Percentiles rank a stretch among this genome's conserved stretches.
phyloP scores from a whole-genome alignment of 2,888 invertebrate genomes.

The Brachyptera risi region DNA sequence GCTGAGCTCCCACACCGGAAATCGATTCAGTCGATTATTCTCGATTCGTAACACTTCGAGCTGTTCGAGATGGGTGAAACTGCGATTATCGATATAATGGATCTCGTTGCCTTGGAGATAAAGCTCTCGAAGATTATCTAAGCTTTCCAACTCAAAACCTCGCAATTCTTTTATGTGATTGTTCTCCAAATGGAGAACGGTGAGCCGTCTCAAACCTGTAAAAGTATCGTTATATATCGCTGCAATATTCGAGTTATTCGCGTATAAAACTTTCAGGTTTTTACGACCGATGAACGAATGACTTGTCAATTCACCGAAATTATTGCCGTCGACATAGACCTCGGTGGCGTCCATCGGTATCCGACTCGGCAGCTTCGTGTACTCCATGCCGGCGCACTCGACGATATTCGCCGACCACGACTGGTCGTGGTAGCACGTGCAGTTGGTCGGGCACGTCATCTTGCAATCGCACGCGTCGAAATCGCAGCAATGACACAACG shows the following conservation, averaged over 20 bases:
- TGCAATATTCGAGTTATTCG: constrained; percentile 83
- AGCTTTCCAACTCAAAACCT: constrained; percentile 76
- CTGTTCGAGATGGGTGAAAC: constrained; percentile 74
- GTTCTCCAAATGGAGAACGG: constrained; percentile 80
- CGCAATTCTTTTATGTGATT: constrained; percentile 74
- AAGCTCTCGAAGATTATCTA: constrained; percentile 78
- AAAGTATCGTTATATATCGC: constrained; percentile 86
- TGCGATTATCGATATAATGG: constrained; percentile 76
- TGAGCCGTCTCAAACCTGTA: constrained; percentile 75
- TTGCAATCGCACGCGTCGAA: constrained; percentile 97
- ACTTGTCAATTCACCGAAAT: constrained; percentile 79
- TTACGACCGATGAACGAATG: constrained; percentile 90
- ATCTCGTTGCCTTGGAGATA: constrained; percentile 85
- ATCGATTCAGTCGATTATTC: constrained; percentile 75
- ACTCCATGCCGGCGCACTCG: constrained; percentile 79
- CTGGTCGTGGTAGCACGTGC: constrained; percentile 92
- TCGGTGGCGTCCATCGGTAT: constrained; percentile 96
- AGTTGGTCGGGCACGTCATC: constrained; percentile 92
- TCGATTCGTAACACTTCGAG: constrained; percentile 81
- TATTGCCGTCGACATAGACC: constrained; percentile 89
- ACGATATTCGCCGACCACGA: constrained; percentile 91
- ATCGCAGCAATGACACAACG: constrained; percentile 92
- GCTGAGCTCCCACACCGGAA: constrained; percentile 82
- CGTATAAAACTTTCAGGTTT: constrained; percentile 79
- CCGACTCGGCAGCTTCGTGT: constrained; percentile 76